Evolutionary conservation across 2,888 invertebrate genomes (phyloP), one percentile per base, ranked within the genome.

Genomic region (Syrphus vitripennis): DNA sequence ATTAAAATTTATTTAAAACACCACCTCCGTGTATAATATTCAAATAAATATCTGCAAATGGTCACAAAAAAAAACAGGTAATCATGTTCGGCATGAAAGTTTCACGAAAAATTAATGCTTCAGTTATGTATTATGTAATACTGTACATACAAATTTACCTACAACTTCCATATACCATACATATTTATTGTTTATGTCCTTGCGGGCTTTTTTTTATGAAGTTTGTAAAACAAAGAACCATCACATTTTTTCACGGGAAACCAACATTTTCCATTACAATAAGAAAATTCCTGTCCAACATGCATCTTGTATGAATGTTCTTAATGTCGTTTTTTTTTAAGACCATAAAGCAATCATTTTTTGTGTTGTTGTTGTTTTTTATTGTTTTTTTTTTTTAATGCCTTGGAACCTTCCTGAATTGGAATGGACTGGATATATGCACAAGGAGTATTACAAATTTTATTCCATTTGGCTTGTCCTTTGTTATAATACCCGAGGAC

Each of bases 341-440:
- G 26, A 31, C 26, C 45, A 65, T 71, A 71, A 78, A 65, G 53
- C 71, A 42, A 53, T 63, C 53, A 42, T 50, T 69, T 40, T 67
- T 50, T 50, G n/a, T n/a, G 59, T 34, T 50, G 29, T n/a, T 19
- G 19, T 21, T 24, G 5, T 69, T 21, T 24, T 26, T 57, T 40
- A 40, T 48, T 9, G 19, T 21, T 4, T 37, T 53, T n/a, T 21
- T 31, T 10, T 21, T 21, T 6, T 19, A n/a, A 4, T 16, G 48
- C 26, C 59, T 19, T 37, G n/a, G 14, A 69, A 34, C 29, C 14
- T 31, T 26, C 24, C 3, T 12, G n/a, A n/a, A n/a, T n/a, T n/a
- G 9, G n/a, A 50, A 0, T n/a, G 21, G 16, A 19, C 57, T 31
- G 9, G 6, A 16, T 48, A 67, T 6, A n/a, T n/a, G n/a, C n/a